Base-by-base conservation (phyloP, 2,888 invertebrate species). In the Tromatobia lineatoria region DNA sequence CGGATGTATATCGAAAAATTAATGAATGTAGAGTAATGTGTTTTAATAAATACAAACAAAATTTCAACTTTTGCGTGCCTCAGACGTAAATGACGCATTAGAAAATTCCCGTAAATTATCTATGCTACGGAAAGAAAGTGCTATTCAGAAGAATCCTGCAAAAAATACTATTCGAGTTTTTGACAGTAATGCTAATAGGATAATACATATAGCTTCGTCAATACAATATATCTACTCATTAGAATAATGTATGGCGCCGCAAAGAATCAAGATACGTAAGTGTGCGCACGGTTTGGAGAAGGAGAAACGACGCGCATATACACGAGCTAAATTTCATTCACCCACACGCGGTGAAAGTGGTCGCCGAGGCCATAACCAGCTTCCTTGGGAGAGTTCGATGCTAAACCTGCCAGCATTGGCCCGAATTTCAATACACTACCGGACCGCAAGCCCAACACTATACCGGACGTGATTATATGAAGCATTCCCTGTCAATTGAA, bases 311-410 rank as follows among this genome's bases (percentile, higher is more conserved):
- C 54, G 38, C 52, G n/a, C 23, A 76, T 70, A 61, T 59, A 66
- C 64, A 52, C 81, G 64, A 52, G 75, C 79, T 69, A 67, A 83
- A 83, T 76, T 71, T 83, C 76, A 80, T 83, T 80, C 59, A 71
- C 71, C 75, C 66, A 66, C 75, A 66, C 52, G 52, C 25, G 83
- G 83, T 83, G 83, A 83, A 83, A 83, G 75, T 83, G 83, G 70
- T 80, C 59, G 64, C 67, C 42, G 50, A 76, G 57, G 59, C 34
- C 50, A 64, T 45, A 70, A 70, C 57, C 64, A 75, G 57, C 52
- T 79, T 61, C 52, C 59, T 47, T n/a, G 75, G 42, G 75, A 79
- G 71, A 75, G 83, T 75, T 76, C 29, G 70, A 70, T 29, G 29
- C 64, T 50, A 52, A 61, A 54, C 23, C 23, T 13, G 59, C n/a